Conservation (phyloP, 2,888 invertebrate genomes). For the Mythimna lalbum region DNA sequence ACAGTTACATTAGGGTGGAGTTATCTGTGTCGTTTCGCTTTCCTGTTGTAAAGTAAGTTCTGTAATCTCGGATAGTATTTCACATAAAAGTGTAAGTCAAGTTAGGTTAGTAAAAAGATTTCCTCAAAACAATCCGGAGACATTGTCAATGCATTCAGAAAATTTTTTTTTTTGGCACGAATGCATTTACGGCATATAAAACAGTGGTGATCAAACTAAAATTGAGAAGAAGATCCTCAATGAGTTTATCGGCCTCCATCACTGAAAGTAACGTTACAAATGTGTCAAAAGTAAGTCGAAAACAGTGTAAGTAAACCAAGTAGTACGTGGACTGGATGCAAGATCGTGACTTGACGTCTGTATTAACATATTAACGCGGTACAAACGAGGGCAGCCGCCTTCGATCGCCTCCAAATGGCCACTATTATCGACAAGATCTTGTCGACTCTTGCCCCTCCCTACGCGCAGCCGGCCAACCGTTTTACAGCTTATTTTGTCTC, state of each 20-base stretch:
- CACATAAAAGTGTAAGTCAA: neutral
- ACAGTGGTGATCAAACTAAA: constrained; percentile 26
- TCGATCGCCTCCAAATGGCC: constrained; percentile 65
- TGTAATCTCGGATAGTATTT: constrained; percentile 5
- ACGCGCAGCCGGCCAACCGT: constrained; percentile 61
- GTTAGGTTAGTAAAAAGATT: neutral
- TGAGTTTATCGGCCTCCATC: constrained; percentile 46
- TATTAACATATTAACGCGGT: constrained; percentile 79
- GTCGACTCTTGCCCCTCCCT: constrained; percentile 68
- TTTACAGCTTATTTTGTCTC: constrained; percentile 76
- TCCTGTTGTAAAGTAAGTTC: constrained; percentile 14
- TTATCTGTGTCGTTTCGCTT: constrained; percentile 30
- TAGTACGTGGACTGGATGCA: constrained; percentile 65
- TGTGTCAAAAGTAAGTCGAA: constrained; percentile 73
- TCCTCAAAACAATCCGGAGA: neutral
- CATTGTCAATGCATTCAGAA: constrained; percentile 2
- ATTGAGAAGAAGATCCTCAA: constrained; percentile 31
- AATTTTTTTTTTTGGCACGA: constrained; percentile 30
- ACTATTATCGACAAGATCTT: constrained; percentile 69
- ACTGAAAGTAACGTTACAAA: constrained; percentile 53
- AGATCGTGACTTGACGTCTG: constrained; percentile 68
- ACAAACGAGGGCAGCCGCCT: constrained; percentile 71
- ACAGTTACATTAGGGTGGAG: constrained; percentile 23
- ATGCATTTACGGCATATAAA: constrained; percentile 29
- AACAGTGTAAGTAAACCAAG: constrained; percentile 71